Base-by-base conservation (phyloP, 2,113 vertebrate species). In the Brachionichthys hirsutus region DNA sequence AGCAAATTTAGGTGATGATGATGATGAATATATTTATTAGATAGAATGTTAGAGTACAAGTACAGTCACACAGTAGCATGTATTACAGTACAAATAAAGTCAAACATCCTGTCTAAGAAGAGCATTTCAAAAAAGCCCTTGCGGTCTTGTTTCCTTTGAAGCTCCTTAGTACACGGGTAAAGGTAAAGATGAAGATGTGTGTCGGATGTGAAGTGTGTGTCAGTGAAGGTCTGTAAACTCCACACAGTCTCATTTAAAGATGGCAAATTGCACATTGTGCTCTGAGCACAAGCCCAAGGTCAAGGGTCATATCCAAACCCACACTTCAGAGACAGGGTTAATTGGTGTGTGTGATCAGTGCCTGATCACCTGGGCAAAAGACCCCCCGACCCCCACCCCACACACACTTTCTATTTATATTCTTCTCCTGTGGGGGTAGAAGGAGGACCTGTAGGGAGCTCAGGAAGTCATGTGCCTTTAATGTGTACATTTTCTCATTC, bases 281-380 rank as follows among this genome's bases (percentile, higher is more conserved):
- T 63, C 56, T 22, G 17, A 61, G 34, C 46, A 67, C 24, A 62
- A 54, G 72, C 49, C 49, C 44, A 18, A 67, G 87, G 79, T 79
- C 77, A 82, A 62, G 46, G 84, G 77, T 77, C 52, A 30, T 22
- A 52, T 70, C 49, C 50, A 62, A 67, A 68, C 52, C 72, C 52
- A 43, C 9, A 18, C 73, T 77, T 81, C 77, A 77, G 36, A 73
- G 49, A 59, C 14, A n/a, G 59, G 78, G 71, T 78, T 82, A 80
- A 78, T 78, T 78, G 49, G 73, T 24, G 58, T 67, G 68, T 70
- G 61, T 54, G 17, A n/a, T n/a, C n/a, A 16, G 53, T 52, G 43
- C 46, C 49, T 54, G 54, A n/a, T n/a, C n/a, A n/a, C n/a, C n/a
- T n/a, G n/a, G n/a, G n/a, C n/a, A n/a, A n/a, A n/a, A n/a, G n/a